These are phyloP conservation scores for Caradrina kadenii DNA, from an alignment of 2,888 invertebrate species.

Conservation along the genomic window DNA sequence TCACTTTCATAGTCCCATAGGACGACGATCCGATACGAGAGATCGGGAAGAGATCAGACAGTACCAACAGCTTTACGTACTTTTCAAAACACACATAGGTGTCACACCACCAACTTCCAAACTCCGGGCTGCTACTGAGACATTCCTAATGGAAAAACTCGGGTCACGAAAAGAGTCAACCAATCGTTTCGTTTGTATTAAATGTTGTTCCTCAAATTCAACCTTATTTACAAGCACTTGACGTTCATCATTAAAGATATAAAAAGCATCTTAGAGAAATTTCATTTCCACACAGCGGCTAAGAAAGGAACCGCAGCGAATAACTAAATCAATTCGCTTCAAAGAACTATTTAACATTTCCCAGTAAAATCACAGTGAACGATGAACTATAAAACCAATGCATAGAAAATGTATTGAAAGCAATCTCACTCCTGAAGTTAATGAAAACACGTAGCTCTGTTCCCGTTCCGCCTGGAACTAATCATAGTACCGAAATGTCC, in stretches of 20 bases:
- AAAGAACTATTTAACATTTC: conserved; percentile 23
- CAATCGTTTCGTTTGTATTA: no score
- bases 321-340: conserved; percentile 32
- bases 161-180: no score
- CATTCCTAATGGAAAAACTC: no score
- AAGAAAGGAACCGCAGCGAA: conserved; percentile 5
- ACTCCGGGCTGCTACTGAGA: no score
- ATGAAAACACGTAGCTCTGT: conserved; percentile 60
- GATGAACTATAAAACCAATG: conserved; percentile 51
- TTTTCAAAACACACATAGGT: no score
- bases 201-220: no score
- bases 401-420: conserved; percentile 56
- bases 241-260: neutral
- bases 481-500: conserved; percentile 45
- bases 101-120: no score
- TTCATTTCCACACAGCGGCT: neutral
- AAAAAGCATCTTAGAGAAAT: no score
- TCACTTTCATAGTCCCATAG: no score
- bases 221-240: neutral
- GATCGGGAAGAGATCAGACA: no score
- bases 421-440: conserved; percentile 42
- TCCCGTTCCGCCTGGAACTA: conserved; percentile 46
- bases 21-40: no score
- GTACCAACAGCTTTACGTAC: no score
- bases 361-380: conserved; percentile 46